Evolutionary conservation across 1,140 invertebrate genomes (phyloP).

Genomic region (Papilio glaucus): DNA sequence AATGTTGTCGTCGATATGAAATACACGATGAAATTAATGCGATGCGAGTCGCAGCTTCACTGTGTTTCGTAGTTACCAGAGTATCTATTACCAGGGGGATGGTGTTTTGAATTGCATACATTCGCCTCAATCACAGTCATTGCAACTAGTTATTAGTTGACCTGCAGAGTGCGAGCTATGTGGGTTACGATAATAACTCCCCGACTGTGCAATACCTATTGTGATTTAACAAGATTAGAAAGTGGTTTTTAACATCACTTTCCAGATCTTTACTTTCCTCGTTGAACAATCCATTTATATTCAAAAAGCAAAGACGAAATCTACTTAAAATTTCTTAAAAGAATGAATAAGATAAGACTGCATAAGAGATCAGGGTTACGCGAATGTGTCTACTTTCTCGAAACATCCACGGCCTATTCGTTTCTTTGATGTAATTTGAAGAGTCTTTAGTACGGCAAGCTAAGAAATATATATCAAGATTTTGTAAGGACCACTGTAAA

Average conservation of each 20-base stretch:
- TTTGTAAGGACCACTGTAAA: slow-evolving; percentile 3
- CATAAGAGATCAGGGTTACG: background rate
- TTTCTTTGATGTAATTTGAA: slow-evolving; percentile 19
- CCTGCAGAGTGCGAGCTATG: background rate
- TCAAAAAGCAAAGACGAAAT: slow-evolving; percentile 13
- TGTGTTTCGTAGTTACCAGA: background rate
- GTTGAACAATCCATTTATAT: slow-evolving; percentile 19
- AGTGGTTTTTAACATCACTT: slow-evolving; percentile 17
- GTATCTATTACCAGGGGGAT: background rate
- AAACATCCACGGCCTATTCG: background rate
- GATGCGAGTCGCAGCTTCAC: background rate
- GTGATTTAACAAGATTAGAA: slow-evolving; percentile 8
- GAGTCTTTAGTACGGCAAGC: background rate
- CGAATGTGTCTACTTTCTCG: background rate
- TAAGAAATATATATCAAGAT: background rate
- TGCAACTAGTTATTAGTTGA: slow-evolving; percentile 15
- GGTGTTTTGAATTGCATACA: slow-evolving; percentile 14
- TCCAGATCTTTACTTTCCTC: background rate
- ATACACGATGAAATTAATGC: no score
- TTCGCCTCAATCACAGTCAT: background rate
- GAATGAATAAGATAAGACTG: background rate
- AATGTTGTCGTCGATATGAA: no score
- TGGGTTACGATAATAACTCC: slow-evolving; percentile 3
- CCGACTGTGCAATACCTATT: background rate
- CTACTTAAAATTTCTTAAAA: slow-evolving; percentile 7